Evolutionary conservation across 2,797 vertebrate species (phyloP).

Genomic region (Potorous gilbertii): DNA sequence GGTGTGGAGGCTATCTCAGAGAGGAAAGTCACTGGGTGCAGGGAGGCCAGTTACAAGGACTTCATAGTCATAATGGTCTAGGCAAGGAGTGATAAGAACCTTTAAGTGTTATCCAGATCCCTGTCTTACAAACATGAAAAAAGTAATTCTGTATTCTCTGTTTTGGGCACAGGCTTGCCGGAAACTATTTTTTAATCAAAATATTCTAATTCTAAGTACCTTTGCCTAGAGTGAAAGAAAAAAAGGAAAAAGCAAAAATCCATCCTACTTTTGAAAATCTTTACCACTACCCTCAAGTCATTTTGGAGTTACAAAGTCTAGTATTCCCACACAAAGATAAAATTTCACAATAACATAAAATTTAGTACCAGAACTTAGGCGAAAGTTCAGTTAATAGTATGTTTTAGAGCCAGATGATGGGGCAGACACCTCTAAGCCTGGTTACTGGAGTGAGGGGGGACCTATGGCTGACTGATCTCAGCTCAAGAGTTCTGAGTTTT

Average conservation of each 20-base stretch:
- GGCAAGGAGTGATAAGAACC: background rate
- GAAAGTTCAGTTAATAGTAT: background rate
- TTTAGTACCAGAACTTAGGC: background rate
- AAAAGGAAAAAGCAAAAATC: background rate
- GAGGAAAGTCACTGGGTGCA: background rate
- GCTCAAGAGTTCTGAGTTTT: background rate
- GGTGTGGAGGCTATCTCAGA: background rate
- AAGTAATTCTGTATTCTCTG: background rate
- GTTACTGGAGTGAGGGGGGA: background rate
- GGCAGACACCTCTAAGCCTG: background rate
- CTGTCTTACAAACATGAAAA: background rate
- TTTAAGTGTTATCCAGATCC: background rate
- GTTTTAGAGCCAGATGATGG: background rate
- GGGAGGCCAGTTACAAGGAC: background rate
- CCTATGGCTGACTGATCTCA: background rate
- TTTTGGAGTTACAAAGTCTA: background rate
- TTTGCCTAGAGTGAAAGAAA: background rate
- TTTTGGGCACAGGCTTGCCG: background rate
- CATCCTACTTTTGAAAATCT: background rate
- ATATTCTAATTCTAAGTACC: background rate
- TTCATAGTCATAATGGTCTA: background rate
- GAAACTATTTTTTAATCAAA: background rate
- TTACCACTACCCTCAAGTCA: background rate
- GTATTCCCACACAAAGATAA: background rate
- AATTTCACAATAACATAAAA: background rate